phyloP scores from a whole-genome alignment of 2,888 invertebrate genomes.

The Pollenia amentaria region DNA sequence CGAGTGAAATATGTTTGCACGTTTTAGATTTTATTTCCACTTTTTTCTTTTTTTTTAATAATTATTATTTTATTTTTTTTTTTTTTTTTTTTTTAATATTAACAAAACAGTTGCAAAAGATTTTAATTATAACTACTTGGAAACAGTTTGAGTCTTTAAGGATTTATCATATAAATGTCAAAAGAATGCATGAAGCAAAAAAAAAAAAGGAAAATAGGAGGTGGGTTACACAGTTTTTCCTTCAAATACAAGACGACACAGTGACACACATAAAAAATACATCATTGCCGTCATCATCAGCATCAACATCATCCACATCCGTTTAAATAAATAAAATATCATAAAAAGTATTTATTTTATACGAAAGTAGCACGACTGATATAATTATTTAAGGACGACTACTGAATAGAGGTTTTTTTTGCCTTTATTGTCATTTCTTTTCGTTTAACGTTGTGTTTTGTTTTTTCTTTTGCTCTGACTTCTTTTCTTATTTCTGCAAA shows the following conservation, averaged over 20 bases:
- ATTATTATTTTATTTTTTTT: background rate
- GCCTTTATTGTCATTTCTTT: slow-evolving; percentile 17
- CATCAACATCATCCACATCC: slow-evolving; percentile 2
- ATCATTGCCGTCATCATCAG: slow-evolving; percentile 7
- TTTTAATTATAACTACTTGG: slow-evolving; percentile 70
- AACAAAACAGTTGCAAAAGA: slow-evolving; percentile 55
- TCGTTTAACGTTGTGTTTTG: slow-evolving; percentile 8
- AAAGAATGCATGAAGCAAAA: slow-evolving; percentile 20
- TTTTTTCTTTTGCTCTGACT: background rate
- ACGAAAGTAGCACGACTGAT: slow-evolving; percentile 1
- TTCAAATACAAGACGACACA: slow-evolving; percentile 44
- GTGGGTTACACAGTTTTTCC: slow-evolving; percentile 1
- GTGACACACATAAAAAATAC: slow-evolving; percentile 42
- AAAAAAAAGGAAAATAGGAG: background rate
- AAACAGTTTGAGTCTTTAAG: slow-evolving; percentile 70
- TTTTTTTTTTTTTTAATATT: slow-evolving; percentile 33
- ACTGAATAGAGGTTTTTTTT: slow-evolving; percentile 42
- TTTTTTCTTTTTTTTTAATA: background rate
- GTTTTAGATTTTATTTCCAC: slow-evolving; percentile 23
- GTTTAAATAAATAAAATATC: slow-evolving; percentile 35
- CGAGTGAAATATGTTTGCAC: slow-evolving; percentile 37
- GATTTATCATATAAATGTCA: slow-evolving; percentile 65
- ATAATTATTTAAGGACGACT: too few relatives aligned
- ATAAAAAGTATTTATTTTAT: slow-evolving; percentile 22
- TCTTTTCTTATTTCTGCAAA: slow-evolving; percentile 49